Evolutionary conservation across 2,113 vertebrate genomes (phyloP).

Genomic region (Aspiorhynchus laticeps): DNA sequence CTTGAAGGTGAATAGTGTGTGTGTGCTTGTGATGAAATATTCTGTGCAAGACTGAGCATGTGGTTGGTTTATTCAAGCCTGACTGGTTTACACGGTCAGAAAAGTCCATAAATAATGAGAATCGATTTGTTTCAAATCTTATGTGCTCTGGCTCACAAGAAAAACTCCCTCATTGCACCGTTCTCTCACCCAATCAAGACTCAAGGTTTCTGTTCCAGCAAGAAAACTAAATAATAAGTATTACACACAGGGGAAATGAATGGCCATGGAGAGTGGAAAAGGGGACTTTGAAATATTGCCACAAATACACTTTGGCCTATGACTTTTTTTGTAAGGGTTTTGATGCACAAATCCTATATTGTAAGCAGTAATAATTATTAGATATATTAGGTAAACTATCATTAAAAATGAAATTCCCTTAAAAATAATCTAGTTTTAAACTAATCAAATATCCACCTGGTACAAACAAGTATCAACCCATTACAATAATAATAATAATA

Average conservation of each 20-base stretch:
- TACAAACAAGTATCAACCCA: too few relatives aligned
- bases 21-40: not conserved
- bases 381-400: not conserved
- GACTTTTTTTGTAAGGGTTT: not conserved
- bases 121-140: constrained; percentile 6
- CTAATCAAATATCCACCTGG: too few relatives aligned
- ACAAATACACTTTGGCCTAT: not conserved
- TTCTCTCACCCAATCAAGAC: not conserved
- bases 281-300: not conserved
- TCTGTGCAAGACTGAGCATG: constrained; percentile 2
- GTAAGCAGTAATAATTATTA: not conserved
- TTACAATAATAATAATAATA: too few relatives aligned
- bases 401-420: too few relatives aligned
- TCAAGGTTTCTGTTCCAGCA: not conserved
- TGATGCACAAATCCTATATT: not conserved
- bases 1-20: constrained; percentile 6
- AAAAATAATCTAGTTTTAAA: not conserved
- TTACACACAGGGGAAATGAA: not conserved
- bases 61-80: constrained; percentile 28
- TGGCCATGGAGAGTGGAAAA: not conserved
- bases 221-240: not conserved
- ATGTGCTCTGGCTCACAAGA: not conserved
- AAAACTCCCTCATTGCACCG: not conserved
- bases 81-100: constrained; percentile 10
- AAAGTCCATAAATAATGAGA: constrained; percentile 26